These are phyloP conservation scores for Mactra quadrangularis DNA, from an alignment of 1,140 invertebrate species.

Conservation along the genomic window DNA sequence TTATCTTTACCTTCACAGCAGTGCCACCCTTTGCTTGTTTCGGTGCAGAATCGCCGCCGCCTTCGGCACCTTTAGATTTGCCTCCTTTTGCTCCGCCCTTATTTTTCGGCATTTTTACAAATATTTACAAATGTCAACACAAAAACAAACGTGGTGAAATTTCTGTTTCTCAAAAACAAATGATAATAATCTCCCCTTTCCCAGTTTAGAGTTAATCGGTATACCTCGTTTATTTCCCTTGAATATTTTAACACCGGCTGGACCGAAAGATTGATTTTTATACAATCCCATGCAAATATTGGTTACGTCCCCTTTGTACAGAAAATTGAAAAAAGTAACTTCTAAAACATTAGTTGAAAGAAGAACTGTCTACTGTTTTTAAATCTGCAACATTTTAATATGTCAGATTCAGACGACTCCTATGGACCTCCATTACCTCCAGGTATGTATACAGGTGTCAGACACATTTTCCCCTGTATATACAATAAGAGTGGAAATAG, in stretches of 20 bases:
- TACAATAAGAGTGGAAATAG: too few relatives aligned
- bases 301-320: too few relatives aligned
- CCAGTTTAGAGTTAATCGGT: too few relatives aligned
- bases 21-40: slow-evolving; percentile 84
- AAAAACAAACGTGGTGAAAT: not conserved
- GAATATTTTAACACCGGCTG: too few relatives aligned
- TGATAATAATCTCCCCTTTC: slow-evolving; percentile 2
- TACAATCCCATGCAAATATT: too few relatives aligned
- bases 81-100: slow-evolving; percentile 76
- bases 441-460: too few relatives aligned
- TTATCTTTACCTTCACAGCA: slow-evolving; percentile 83
- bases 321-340: too few relatives aligned
- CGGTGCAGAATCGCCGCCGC: slow-evolving; percentile 68
- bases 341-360: too few relatives aligned
- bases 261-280: too few relatives aligned
- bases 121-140: not conserved
- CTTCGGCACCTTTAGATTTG: slow-evolving; percentile 69
- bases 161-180: not conserved
- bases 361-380: not conserved
- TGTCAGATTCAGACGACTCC: slow-evolving; percentile 66
- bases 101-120: slow-evolving; percentile 79
- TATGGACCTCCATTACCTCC: slow-evolving; percentile 76
- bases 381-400: slow-evolving; percentile 2
- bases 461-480: too few relatives aligned
- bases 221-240: too few relatives aligned